These are phyloP conservation scores for Sebastes dallii DNA, from an alignment of 2,797 vertebrate genomes.

Conservation along the genomic window DNA sequence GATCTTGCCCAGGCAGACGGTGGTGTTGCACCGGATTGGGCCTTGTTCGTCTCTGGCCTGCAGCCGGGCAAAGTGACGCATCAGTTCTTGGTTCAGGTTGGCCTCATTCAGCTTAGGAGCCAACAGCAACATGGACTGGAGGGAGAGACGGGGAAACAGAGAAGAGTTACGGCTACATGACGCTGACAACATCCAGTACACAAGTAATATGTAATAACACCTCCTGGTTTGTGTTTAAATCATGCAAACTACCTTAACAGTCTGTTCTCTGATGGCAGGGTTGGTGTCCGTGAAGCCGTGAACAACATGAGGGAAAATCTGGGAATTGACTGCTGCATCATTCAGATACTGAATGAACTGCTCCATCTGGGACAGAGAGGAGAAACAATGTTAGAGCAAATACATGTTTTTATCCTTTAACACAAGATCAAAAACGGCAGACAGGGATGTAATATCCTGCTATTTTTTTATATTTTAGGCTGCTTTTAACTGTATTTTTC, in stretches of 20 bases:
- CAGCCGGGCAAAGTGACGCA: constrained; percentile 93
- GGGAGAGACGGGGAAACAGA: background rate
- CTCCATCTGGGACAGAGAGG: constrained; percentile 85
- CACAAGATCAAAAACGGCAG: background rate
- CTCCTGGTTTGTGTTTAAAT: background rate
- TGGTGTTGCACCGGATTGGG: constrained; percentile 95
- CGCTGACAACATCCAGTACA: background rate
- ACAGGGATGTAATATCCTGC: background rate
- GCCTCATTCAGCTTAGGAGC: constrained; percentile 91
- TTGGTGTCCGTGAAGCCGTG: constrained; percentile 96
- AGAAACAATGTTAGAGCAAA: background rate
- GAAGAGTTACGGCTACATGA: background rate
- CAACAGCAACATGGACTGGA: constrained; percentile 92
- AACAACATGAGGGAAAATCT: constrained; percentile 94
- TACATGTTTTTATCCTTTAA: background rate
- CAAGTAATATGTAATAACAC: background rate
- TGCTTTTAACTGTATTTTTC: background rate
- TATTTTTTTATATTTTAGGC: background rate
- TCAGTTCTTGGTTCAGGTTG: constrained; percentile 91
- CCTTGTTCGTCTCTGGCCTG: constrained; percentile 93
- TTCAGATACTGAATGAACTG: constrained; percentile 95
- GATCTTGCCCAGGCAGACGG: constrained; percentile 94
- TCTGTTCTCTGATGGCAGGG: constrained; percentile 95
- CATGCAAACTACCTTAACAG: constrained; percentile 86
- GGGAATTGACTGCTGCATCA: constrained; percentile 91